Base-by-base conservation (phyloP, 2,113 vertebrate species). In the Ramphastos sulfuratus region DNA sequence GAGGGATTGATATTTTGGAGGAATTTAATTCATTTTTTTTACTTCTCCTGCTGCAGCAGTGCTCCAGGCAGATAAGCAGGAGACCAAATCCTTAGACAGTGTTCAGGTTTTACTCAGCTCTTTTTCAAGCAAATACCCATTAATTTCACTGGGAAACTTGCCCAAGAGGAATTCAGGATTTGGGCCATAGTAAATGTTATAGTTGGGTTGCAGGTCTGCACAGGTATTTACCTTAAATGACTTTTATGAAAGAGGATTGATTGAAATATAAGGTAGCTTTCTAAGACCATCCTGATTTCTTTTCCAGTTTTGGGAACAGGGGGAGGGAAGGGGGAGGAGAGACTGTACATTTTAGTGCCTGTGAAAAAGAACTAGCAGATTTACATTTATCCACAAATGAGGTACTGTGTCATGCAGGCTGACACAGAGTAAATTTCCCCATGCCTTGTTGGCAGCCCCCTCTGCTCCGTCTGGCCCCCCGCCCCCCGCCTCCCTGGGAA, bases 301-400 rank as follows among this genome's bases (percentile, higher is more conserved):
- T 94, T 94, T 72, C 92, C 94, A 95, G 89, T 93, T 94, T 95
- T 63, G 83, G 91, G 79, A 89, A 86, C 2, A 2, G 25, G 50
- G 19, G 58, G 82, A 92, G 85, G 66, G 78, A 86, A 50, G 63
- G 82, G 77, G 86, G 77, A 84, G 89, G 82, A 81, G 87, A 87
- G 82, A 93, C 80, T 89, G 89, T 93, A 92, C 92, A 50, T 96
- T 96, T 96, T 96, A 96, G 94, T 95, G 93, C 87, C 91, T 95
- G 94, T 92, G 95, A 96, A 96, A 87, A 95, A 92, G 92, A 92
- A 83, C 83, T 89, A 80, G 86, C 83, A 91, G 89, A 95, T 96
- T 97, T 96, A 96, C 96, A 97, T 96, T 96, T 96, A 96, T 95
- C 93, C 85, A 90, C 95, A 96, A 94, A 95, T 95, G 95, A 97